Base-by-base conservation (phyloP, 2,888 invertebrate species). In the Troilus luridus region DNA sequence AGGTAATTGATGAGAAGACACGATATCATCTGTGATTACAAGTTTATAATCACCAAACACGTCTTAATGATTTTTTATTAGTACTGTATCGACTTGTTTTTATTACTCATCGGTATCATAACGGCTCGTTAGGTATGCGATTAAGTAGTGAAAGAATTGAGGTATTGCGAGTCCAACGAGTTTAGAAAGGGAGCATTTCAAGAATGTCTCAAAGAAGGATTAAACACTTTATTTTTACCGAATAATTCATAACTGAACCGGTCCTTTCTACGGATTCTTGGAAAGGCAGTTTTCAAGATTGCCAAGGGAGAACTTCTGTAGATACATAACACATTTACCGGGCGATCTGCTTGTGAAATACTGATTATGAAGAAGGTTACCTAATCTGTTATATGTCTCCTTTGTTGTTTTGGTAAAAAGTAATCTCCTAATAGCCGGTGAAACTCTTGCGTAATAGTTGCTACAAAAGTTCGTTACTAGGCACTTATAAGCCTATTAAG, bases 321-420 rank as follows among this genome's bases (percentile, higher is more conserved):
- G 67, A 67, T 67, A 67, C 67, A 67, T 67, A 67, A 67, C 67
- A 67, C 67, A 67, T 67, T 67, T 67, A 67, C 67, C 24, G 67
- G 24, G 12, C 67, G 67, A 67, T 67, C 67, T 67, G 67, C 67
- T 67, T 67, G 67, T 67, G 67, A 67, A 67, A 67, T 67, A 67
- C 67, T 67, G 67, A 67, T 67, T 67, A 67, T 67, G 67, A 67
- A 67, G 67, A 67, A 67, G 24, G 24, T 67, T 67, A 67, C 67
- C 67, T 67, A 67, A 67, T 67, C 67, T 67, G 67, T 67, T 67
- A 67, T 67, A 67, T 67, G 67, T 24, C 24, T 24, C 67, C 67
- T 67, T 67, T n/a, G 24, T 67, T 67, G 67, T 67, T 67, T 67
- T 27, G 67, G 67, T 67, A 67, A 67, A 67, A 67, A 67, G 67